Conservation (phyloP, 2,113 vertebrate species). For the Lamprotornis superbus region DNA sequence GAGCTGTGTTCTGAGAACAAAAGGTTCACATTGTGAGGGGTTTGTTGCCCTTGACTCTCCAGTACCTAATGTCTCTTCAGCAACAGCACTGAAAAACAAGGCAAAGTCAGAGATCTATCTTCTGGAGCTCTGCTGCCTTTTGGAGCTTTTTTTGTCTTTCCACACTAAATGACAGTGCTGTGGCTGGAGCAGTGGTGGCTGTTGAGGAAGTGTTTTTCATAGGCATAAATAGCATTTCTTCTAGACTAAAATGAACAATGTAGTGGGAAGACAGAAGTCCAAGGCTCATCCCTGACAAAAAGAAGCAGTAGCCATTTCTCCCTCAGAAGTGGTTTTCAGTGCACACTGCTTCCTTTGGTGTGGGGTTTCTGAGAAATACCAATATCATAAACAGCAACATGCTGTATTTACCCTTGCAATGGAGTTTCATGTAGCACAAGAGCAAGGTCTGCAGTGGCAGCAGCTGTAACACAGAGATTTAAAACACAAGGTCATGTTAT, state of each 20-base stretch:
- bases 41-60: constrained; percentile 35
- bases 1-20: constrained; percentile 27
- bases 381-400: neutral
- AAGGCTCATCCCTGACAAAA: neutral
- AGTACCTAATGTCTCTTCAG: neutral
- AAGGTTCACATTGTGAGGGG: neutral
- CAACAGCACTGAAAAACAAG: neutral
- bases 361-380: neutral
- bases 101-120: neutral
- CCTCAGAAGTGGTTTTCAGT: neutral
- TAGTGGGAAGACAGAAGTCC: neutral
- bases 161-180: neutral
- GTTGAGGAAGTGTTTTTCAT: neutral
- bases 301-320: neutral
- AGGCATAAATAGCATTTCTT: neutral
- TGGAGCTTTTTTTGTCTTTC: neutral
- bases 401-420: neutral
- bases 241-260: neutral
- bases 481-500: neutral
- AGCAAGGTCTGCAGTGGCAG: neutral
- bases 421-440: neutral
- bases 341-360: neutral
- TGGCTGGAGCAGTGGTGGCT: neutral
- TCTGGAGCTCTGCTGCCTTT: neutral
- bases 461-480: neutral